Evolutionary conservation across 2,797 vertebrate species (phyloP), one percentile per base, ranked within the genome.

Genomic region (Cygnus olor): DNA sequence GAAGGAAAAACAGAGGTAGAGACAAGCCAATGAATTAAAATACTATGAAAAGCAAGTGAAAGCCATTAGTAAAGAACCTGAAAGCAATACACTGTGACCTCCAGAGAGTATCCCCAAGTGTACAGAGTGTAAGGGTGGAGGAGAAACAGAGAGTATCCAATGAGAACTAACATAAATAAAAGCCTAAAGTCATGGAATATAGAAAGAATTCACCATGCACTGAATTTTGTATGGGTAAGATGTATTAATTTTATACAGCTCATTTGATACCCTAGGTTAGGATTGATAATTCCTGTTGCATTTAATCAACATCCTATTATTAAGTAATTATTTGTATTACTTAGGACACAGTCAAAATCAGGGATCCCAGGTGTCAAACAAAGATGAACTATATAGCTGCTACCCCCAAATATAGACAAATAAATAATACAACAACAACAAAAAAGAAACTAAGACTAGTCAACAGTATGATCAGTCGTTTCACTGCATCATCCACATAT

Each of bases 1-100:
- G 83, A 96, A 93, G 87, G 66, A 94, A 88, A 95, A 96, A 70
- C 85, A 94, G 72, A 94, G 76, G 74, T 64, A 94, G 66, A 85
- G 56, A 85, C 60, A 90, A 95, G 68, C 32, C 87, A 90, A 63
- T 54, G 51, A 81, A 79, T 89, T 77, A 90, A 71, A 93, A 88
- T 56, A 71, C 16, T 64, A 72, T 14, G 44, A 94, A 97, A 96
- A 53, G 54, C 38, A 96, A 93, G 44, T 64, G 78, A 85, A 93
- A 92, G 22, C 44, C 84, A 91, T 86, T 80, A 95, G 80, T 64
- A 54, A 93, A 93, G 72, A 95, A 93, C 25, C 51, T 88, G 80
- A 93, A 93, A 94, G 82, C 81, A 92, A 93, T 64, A 91, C 69
- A 42, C 25, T 58, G 25, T 36, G 40, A 91, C 9, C 63, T n/a